Evolutionary conservation across 2,797 vertebrate species (phyloP), one percentile per base, ranked within the genome.

Genomic region (Pygocentrus nattereri): DNA sequence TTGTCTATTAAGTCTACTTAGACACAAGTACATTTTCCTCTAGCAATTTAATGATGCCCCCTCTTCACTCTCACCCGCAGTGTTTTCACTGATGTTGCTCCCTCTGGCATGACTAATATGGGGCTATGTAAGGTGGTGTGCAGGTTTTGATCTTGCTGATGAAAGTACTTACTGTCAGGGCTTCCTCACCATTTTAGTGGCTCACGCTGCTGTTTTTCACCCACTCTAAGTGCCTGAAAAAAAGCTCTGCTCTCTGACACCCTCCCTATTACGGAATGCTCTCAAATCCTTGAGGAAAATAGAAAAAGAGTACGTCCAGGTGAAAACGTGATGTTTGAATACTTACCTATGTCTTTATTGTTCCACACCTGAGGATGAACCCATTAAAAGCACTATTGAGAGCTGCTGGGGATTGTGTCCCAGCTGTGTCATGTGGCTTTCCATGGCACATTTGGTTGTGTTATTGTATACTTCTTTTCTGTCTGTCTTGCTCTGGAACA

Each of bases 191-290:
- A 59, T 78, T 80, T 25, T 59, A 47, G 59, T 30, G 34, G 65
- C n/a, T 73, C 50, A 12, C 69, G 27, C 72, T 80, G 61, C 62
- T 59, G 74, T 59, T 65, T 59, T 76, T 77, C 75, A 34, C 71
- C 67, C 71, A 75, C 74, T 30, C 10, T 52, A 25, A 38, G 34
- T 67, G 64, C 27, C n/a, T 70, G 47, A 11, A 67, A 65, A 68
- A 79, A 67, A 73, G 25, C n/a, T 16, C 30, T 65, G 50, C 41
- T 75, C 64, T 80, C 49, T 61, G 72, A 79, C 69, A 74, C n/a
- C 23, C 73, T 69, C 21, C 30, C 68, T 69, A 49, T 86, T 86
- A 79, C 84, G 68, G 82, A 82, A 86, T 67, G 25, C 76, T 76
- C 65, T 72, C 41, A 10, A 67, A 75, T 71, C 58, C 44, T 81